Percentiles rank a stretch among this genome's conserved stretches.
Evolutionary conservation across 1,140 invertebrate species (phyloP).

Genomic region (Cherax destructor): DNA sequence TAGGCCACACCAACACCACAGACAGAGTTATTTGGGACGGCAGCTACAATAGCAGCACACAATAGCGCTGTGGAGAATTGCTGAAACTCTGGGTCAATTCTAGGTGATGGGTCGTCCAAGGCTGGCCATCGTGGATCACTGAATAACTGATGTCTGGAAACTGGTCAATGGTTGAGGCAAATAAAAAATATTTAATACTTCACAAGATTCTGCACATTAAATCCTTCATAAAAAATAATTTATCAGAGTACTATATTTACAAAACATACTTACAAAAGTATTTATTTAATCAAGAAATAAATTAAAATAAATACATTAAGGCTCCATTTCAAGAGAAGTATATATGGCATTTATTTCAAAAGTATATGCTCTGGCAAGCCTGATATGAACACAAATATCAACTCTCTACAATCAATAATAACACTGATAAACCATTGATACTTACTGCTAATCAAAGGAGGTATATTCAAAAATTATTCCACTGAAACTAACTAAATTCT

Average conservation of each 20-base stretch:
- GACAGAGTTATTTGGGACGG: constrained; percentile 73
- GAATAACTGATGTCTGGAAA: constrained; percentile 90
- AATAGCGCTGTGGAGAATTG: constrained; percentile 75
- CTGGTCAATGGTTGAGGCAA: constrained; percentile 76
- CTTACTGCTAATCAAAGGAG: no score
- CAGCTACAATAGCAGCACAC: constrained; percentile 73
- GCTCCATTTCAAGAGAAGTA: no score
- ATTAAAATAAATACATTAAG: no score
- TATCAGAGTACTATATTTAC: background rate
- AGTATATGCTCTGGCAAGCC: no score
- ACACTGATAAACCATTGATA: no score
- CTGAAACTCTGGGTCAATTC: constrained; percentile 79
- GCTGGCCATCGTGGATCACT: constrained; percentile 81
- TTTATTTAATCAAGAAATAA: no score
- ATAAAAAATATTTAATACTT: background rate
- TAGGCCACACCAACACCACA: constrained; percentile 75
- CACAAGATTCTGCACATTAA: background rate
- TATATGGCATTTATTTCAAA: no score
- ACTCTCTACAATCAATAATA: no score
- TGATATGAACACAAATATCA: no score
- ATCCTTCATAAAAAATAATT: background rate
- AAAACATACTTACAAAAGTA: background rate
- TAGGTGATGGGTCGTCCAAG: constrained; percentile 84
- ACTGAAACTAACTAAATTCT: no score
- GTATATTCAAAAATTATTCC: no score